Evolutionary conservation across 2,113 vertebrate species (phyloP), one percentile per base, ranked within the genome.

Genomic region (Apistogramma diplotaenia): DNA sequence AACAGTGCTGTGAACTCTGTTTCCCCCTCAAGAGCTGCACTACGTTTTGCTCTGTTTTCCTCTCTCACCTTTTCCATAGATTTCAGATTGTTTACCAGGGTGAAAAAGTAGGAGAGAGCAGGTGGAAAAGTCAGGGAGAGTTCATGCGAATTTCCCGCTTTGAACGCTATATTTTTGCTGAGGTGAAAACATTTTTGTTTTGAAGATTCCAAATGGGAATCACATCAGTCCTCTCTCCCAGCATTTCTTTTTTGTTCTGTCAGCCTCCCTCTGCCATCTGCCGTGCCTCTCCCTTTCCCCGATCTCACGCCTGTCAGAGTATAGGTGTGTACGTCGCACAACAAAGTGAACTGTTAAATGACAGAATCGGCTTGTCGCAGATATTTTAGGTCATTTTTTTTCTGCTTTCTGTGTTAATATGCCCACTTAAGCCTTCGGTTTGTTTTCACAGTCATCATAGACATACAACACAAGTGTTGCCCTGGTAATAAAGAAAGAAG

Each of bases 111-210:
- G 83, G 46, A 76, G 31, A 74, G 72, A 85, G 85, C 31, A 79
- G 79, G 85, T 82, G 84, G 72, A 84, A 23, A 78, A 90, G 88
- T 90, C 86, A 92, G 23, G 57, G 37, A 86, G 83, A 91, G 83
- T 89, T 93, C 86, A 91, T 89, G 76, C 53, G 61, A 76, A 81
- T 83, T 82, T 82, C 76, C 33, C 35, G 43, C 82, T 89, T 91
- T 92, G 90, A 92, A 87, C 76, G 81, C 77, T 81, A 62, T 79
- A 81, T 93, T 93, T 88, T 78, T 80, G n/a, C 8, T 61, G 72
- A 73, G 55, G 40, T 72, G 49, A 78, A 73, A 79, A 59, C 31
- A 43, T 54, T 71, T n/a, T 67, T 78, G 85, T 82, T 81, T 74
- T 61, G 25, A 74, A 70, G 60, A 46, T 59, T 74, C 27, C 79